Base-by-base conservation (phyloP, 35 echinoderm and acorn worm genomes). In the Lytechinus variegatus region DNA sequence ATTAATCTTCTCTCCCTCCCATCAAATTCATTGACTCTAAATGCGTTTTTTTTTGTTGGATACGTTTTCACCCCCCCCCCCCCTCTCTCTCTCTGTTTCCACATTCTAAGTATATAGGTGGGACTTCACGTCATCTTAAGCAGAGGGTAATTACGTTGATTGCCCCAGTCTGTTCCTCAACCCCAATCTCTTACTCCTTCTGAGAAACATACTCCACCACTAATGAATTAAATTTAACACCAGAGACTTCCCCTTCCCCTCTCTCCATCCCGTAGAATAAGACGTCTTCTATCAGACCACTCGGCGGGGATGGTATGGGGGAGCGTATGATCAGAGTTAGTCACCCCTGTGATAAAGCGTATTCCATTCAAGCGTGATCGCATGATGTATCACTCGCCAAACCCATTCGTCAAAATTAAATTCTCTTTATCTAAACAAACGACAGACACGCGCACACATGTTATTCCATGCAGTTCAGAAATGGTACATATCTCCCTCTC, bases 371-470 rank as follows among this genome's bases (percentile, higher is more conserved):
- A 6, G 88, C 88, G 88, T 90, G 88, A 54, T 90, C 29, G 13
- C 28, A 14, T 90, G 88, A 90, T 90, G 88, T 90, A 90, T 90
- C 88, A 90, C 52, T 90, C 52, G 27, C 88, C 9, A 13, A 3
- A 52, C 29, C 88, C 88, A 90, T 90, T 90, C 88, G 88, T 90
- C 88, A 90, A 90, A 90, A 90, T 90, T 90, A 90, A 90, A 90
- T 90, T 90, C 88, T 90, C 88, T 90, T 90, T 90, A 90, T 90
- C 88, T 52, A 90, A 90, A 90, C 88, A 90, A 90, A 90, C 88
- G 88, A 21, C 29, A 52, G 88, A 90, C 88, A 54, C 52, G 88
- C 88, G 88, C 88, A 90, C 52, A 90, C 66, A 79, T 79, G 66
- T 79, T 79, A n/a, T 79, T 24, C 21, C 66, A 24, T 79, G 66